A percentile compares a stretch with the other conserved stretches of the same genome.
phyloP scores from a whole-genome alignment of 2,113 vertebrate species.

The Ondatra zibethicus region DNA sequence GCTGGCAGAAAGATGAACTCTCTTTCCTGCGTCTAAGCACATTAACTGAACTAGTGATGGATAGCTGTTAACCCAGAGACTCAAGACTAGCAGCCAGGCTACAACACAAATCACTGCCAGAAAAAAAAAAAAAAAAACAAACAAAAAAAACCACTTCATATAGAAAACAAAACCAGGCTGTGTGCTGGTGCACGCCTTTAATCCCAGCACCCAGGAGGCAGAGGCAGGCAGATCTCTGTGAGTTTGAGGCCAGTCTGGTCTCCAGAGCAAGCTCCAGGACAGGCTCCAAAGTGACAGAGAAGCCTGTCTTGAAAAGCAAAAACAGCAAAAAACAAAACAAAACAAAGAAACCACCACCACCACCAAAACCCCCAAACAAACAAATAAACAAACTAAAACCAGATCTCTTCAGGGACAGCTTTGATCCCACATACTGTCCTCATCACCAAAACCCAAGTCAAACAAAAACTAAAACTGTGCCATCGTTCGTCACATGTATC shows the following conservation, averaged over 20 bases:
- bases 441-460: neutral
- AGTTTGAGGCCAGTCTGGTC: too few relatives aligned
- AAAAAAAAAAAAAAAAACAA: neutral
- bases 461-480: neutral
- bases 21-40: slow-evolving; percentile 95
- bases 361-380: too few relatives aligned
- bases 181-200: too few relatives aligned
- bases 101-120: slow-evolving; percentile 94
- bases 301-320: too few relatives aligned
- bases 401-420: neutral
- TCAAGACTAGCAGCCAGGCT: slow-evolving; percentile 97
- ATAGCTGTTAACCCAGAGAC: slow-evolving; percentile 95
- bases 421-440: neutral
- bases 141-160: slow-evolving; percentile 1
- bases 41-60: slow-evolving; percentile 94
- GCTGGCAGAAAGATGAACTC: slow-evolving; percentile 95
- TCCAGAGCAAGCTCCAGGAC: too few relatives aligned
- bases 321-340: neutral
- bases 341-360: too few relatives aligned
- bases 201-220: too few relatives aligned
- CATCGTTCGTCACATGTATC: neutral
- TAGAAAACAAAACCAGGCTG: neutral
- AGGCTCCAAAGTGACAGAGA: too few relatives aligned
- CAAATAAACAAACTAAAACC: neutral
- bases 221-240: too few relatives aligned